These are phyloP conservation scores for Oscheius sp. DNA, from an alignment of 1,140 invertebrate species.

Conservation along the genomic window DNA sequence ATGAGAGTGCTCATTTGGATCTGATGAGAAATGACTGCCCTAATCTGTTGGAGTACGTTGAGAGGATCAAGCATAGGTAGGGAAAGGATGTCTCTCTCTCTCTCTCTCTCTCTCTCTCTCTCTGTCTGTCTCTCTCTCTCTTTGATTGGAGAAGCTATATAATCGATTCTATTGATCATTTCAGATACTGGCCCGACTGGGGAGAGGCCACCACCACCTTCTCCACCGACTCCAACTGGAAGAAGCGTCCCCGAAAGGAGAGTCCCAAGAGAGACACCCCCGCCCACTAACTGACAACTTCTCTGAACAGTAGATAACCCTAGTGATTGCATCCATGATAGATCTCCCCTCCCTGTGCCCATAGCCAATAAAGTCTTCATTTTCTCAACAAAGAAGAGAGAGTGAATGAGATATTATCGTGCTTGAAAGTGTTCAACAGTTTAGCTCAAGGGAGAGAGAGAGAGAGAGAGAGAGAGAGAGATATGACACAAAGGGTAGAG, in stretches of 20 bases:
- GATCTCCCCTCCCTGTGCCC: not conserved
- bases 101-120: not conserved
- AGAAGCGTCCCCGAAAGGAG: conserved; percentile 13
- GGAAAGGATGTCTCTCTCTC: no score
- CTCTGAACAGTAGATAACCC: not conserved
- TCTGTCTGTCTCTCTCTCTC: not conserved
- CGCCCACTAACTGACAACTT: not conserved
- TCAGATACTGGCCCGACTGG: conserved; percentile 40
- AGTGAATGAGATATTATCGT: no score
- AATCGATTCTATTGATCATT: no score
- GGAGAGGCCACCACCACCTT: conserved; percentile 28
- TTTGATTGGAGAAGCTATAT: no score
- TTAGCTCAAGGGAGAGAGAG: no score
- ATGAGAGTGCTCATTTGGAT: conserved; percentile 43
- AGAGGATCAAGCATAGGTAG: conserved; percentile 28
- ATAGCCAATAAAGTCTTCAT: no score
- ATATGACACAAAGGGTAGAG: no score
- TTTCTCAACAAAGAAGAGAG: no score
- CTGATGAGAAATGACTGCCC: conserved; percentile 40
- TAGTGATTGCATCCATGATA: no score
- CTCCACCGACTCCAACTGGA: conserved; percentile 30
- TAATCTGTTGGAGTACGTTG: conserved; percentile 41
- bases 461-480: no score
- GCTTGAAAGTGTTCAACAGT: no score
- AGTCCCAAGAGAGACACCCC: not conserved